Conservation (phyloP, 2,113 vertebrate species). For the Pteropus alecto region DNA sequence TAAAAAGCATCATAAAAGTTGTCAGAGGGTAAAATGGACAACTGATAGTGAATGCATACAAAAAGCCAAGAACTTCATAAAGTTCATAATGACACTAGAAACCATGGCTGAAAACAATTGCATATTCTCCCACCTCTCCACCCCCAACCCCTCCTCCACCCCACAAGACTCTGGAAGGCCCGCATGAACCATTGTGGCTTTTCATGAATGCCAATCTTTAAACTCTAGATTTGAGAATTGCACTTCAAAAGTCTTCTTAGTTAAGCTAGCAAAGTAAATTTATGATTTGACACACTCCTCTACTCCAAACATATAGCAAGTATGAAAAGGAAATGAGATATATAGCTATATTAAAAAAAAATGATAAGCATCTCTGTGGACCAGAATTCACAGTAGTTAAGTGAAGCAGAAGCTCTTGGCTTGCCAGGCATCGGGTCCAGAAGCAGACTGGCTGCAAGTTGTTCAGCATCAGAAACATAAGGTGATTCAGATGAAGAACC, state of each 20-base stretch:
- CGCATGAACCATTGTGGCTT: not conserved
- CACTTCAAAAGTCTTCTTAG: not conserved
- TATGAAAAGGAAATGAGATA: not conserved
- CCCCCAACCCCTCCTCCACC: too few relatives aligned
- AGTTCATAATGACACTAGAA: conserved; percentile 32
- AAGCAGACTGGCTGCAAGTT: not conserved
- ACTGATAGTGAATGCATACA: not conserved
- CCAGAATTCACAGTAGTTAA: not conserved
- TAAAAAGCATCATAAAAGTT: conserved; percentile 54
- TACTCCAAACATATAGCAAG: not conserved
- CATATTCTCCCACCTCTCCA: not conserved
- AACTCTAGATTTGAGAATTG: not conserved
- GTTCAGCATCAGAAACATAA: not conserved
- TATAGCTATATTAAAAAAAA: not conserved
- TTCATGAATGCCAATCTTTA: not conserved
- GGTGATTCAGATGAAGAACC: not conserved
- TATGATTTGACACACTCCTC: not conserved
- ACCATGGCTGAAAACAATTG: not conserved
- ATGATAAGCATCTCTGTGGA: not conserved
- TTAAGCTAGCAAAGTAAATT: not conserved
- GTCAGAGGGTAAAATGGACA: conserved; percentile 50
- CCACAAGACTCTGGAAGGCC: not conserved
- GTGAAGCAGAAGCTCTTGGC: not conserved
- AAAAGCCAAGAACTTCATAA: conserved; percentile 52
- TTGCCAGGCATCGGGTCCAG: not conserved